These are phyloP conservation scores for Drosophila nikananu DNA, from an alignment of 1,140 invertebrate genomes.

Conservation along the genomic window DNA sequence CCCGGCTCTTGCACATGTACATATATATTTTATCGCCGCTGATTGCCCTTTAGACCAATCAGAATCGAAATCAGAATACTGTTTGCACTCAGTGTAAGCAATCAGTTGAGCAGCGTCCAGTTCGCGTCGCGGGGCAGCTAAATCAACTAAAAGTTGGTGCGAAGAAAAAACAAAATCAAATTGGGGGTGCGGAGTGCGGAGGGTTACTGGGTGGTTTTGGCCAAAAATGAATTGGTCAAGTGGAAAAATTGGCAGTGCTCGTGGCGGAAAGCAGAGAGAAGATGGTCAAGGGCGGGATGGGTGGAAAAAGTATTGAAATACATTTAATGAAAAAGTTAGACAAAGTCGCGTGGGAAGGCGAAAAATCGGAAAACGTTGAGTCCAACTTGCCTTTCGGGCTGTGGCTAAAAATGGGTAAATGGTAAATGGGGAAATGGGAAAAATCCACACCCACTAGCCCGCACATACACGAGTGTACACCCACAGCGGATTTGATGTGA, in stretches of 20 bases:
- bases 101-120: slow-evolving; percentile 67
- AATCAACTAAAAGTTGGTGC: slow-evolving; percentile 82
- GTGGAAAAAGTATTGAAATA: slow-evolving; percentile 78
- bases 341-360: slow-evolving; percentile 55
- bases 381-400: slow-evolving; percentile 32
- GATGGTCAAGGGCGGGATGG: neutral
- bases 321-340: slow-evolving; percentile 82
- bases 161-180: slow-evolving; percentile 83
- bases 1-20: neutral
- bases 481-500: slow-evolving; percentile 69
- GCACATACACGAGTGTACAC: slow-evolving; percentile 1
- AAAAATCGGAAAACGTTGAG: slow-evolving; percentile 39
- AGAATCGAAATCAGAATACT: slow-evolving; percentile 47
- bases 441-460: neutral
- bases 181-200: slow-evolving; percentile 19
- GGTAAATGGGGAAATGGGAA: slow-evolving; percentile 17
- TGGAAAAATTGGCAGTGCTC: slow-evolving; percentile 76
- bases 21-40: slow-evolving; percentile 13
- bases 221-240: slow-evolving; percentile 82
- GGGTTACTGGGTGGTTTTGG: slow-evolving; percentile 3
- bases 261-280: slow-evolving; percentile 16
- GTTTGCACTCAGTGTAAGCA: slow-evolving; percentile 60
- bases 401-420: slow-evolving; percentile 21
- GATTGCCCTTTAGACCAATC: slow-evolving; percentile 43
- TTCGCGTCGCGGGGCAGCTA: slow-evolving; percentile 71